These are phyloP conservation scores for Cyclopterus lumpus DNA, from an alignment of 2,797 vertebrate species.

Conservation along the genomic window DNA sequence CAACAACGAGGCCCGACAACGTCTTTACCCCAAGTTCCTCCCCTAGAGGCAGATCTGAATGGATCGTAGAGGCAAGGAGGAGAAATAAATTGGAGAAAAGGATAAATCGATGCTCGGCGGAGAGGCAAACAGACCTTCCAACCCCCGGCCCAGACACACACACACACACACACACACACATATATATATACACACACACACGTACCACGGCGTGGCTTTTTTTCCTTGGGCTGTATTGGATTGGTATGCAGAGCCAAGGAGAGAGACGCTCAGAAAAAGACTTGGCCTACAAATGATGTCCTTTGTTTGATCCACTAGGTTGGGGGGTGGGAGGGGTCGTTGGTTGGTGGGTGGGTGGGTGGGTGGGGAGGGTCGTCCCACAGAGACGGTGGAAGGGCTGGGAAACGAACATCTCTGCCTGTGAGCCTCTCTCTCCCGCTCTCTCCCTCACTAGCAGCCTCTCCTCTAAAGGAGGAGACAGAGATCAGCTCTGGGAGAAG, in stretches of 20 bases:
- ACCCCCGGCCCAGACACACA: constrained; percentile 73
- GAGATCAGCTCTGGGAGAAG: constrained; percentile 63
- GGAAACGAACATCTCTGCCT: constrained; percentile 75
- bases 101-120: constrained; percentile 85
- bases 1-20: constrained; percentile 60
- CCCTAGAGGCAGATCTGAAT: constrained; percentile 82
- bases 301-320: constrained; percentile 84
- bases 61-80: constrained; percentile 79
- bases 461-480: constrained; percentile 56
- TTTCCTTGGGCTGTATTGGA: constrained; percentile 83
- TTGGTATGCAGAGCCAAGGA: constrained; percentile 80
- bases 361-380: constrained; percentile 58
- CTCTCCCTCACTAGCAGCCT: constrained; percentile 39
- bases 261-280: constrained; percentile 79
- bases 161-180: constrained; percentile 50
- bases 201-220: constrained; percentile 61
- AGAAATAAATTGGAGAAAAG: constrained; percentile 87
- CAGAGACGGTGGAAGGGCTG: constrained; percentile 59
- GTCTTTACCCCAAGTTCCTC: constrained; percentile 76
- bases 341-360: not conserved
- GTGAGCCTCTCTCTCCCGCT: constrained; percentile 39
- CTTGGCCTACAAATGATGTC: constrained; percentile 86
- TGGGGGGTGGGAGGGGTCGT: constrained; percentile 14
- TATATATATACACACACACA: constrained; percentile 20
- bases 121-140: constrained; percentile 84